Conservation (phyloP, 2,113 vertebrate species). For the Microcebus murinus region DNA sequence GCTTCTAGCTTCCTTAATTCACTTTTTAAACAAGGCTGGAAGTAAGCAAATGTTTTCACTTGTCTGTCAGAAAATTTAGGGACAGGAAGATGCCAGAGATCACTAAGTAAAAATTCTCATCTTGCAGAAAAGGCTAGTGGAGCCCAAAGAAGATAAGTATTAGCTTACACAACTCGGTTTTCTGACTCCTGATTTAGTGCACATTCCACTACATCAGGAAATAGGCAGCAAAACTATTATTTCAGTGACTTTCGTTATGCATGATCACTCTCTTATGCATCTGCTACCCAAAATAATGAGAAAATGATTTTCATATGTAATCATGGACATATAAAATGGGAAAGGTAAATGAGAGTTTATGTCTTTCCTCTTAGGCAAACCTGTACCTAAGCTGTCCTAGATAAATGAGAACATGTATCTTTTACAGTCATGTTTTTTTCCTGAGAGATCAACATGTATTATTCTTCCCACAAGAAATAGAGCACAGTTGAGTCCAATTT, state of each 20-base stretch:
- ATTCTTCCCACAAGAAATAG: slow-evolving; percentile 14
- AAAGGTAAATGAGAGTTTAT: neutral
- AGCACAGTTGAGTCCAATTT: neutral
- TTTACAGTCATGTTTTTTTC: neutral
- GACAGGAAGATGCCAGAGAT: neutral
- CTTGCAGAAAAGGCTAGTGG: neutral
- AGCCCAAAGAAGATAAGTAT: neutral
- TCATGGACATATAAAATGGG: neutral
- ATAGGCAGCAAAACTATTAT: neutral
- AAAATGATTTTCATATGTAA: neutral
- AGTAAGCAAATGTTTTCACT: neutral
- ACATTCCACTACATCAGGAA: neutral
- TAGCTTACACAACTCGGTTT: neutral
- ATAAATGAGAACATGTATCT: neutral
- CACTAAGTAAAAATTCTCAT: neutral
- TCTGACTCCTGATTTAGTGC: neutral
- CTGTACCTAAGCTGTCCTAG: neutral
- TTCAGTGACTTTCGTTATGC: neutral
- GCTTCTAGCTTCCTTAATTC: neutral
- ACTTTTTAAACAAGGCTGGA: neutral
- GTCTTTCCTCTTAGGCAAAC: neutral
- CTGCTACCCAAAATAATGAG: neutral
- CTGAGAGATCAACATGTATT: neutral
- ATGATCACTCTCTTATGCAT: neutral
- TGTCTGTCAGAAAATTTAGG: neutral